These are phyloP conservation scores for Chaunax sp. DNA, from an alignment of 2,797 vertebrate genomes.

Conservation along the genomic window DNA sequence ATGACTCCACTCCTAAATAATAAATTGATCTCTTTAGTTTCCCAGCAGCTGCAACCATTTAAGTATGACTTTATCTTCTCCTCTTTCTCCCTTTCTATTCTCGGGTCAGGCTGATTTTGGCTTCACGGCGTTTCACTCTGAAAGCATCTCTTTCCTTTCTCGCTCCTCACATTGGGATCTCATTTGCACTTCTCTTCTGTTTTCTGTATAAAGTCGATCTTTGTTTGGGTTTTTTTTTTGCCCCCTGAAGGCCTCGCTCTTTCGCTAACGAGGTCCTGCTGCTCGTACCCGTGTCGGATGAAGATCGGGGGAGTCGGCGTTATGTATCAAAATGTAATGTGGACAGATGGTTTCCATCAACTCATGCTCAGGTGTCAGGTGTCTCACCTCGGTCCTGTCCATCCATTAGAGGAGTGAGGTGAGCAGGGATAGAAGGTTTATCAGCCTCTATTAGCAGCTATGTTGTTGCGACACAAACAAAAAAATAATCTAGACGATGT, in stretches of 20 bases:
- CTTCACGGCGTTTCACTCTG: neutral
- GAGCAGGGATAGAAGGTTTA: neutral
- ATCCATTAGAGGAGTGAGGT: neutral
- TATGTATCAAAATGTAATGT: neutral
- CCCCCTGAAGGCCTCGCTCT: neutral
- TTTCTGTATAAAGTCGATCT: conserved; percentile 23
- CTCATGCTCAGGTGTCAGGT: conserved; percentile 16
- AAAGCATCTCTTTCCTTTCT: neutral
- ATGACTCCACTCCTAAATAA: neutral
- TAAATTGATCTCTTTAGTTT: neutral
- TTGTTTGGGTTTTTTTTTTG: neutral
- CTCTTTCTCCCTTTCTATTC: neutral
- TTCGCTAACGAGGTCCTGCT: conserved; percentile 52
- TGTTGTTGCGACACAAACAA: too few species aligned
- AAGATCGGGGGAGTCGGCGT: conserved; percentile 52
- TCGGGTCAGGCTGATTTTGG: neutral
- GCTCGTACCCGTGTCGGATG: conserved; percentile 20
- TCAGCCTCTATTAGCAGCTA: too few species aligned
- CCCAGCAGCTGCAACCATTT: conserved; percentile 28
- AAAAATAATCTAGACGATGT: too few species aligned
- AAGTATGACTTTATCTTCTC: conserved; percentile 12
- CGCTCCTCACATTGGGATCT: conserved; percentile 1
- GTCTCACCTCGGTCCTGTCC: neutral
- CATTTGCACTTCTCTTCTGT: conserved; percentile 1
- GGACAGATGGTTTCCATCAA: conserved; percentile 36